Conservation (phyloP, 2,113 vertebrate species). For the Thymallus thymallus region DNA sequence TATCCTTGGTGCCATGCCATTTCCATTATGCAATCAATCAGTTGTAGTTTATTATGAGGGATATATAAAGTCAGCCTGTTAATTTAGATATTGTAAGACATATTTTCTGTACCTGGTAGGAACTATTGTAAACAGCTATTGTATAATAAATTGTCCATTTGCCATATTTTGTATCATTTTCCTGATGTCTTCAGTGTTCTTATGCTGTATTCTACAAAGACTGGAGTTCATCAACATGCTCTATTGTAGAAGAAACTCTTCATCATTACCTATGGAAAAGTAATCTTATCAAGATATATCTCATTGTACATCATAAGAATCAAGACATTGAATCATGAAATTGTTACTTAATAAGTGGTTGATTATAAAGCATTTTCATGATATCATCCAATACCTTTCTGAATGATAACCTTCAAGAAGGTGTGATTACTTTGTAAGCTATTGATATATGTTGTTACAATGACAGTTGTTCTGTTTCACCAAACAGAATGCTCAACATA, state of each 20-base stretch:
- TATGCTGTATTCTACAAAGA: too few relatives aligned
- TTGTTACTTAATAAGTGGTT: not conserved
- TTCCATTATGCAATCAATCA: not conserved
- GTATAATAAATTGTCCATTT: too few relatives aligned
- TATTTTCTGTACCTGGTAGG: not conserved
- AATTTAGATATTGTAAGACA: not conserved
- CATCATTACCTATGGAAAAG: not conserved
- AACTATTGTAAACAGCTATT: too few relatives aligned
- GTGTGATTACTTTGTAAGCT: conserved; percentile 40
- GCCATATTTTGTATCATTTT: too few relatives aligned
- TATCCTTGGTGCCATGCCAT: not conserved
- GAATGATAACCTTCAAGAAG: conserved; percentile 4
- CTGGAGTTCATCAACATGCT: too few relatives aligned
- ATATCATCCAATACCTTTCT: not conserved
- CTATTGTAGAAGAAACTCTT: not conserved
- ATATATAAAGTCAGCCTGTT: too few relatives aligned
- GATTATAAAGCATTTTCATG: not conserved
- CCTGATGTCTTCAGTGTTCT: too few relatives aligned
- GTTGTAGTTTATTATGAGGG: too few relatives aligned
- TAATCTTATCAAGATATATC: not conserved
- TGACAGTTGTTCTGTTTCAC: conserved; percentile 33
- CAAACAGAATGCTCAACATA: conserved; percentile 49
- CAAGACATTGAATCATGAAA: not conserved
- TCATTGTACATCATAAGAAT: not conserved
- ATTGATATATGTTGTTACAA: conserved; percentile 44